Evolutionary conservation across 1,140 invertebrate species (phyloP), one percentile per base, ranked within the genome.

Genomic region (Achroia grisella): DNA sequence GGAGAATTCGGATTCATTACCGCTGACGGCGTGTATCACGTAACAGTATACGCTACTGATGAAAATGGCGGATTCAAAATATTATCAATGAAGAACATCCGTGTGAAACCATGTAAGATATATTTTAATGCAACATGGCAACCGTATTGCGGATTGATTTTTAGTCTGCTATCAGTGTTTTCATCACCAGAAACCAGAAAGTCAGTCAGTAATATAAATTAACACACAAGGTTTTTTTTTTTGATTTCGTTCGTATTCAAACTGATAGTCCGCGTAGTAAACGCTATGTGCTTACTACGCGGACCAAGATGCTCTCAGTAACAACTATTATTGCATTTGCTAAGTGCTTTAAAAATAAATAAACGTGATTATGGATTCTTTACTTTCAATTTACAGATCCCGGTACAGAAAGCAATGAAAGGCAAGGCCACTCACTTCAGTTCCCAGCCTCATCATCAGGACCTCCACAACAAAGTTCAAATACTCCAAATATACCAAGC

Each of bases 1-100:
- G 92, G 92, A 28, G 92, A 94, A 68, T 94, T 92, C 63, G 92
- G 92, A 3, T 94, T 94, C 63, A 90, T 93, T 47, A 93, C 92
- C 0, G 92, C 91, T 5, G 92, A 94, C 74, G 92, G 92, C 2
- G 89, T 92, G 12, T 94, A 94, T 65, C 91, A 93, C 55, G 91
- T 93, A 14, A 93, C 93, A 10, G 91, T 91, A 2, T 94, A 93
- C 66, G 92, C 90, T 0, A 93, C 92, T 0, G 91, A 93, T 59
- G 90, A 93, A 83, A 88, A 93, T 56, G 92, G 92, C 15, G 87
- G 89, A 55, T 94, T 93, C 63, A 89, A 88, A 56, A 91, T 92
- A 56, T 59, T 91, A 9, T 91, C 87, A 11, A 91, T 90, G 89
- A 90, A 88, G 55, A 91, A 91, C 53, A 85, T 89, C 40, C 76